Conservation (phyloP, 2,797 vertebrate genomes). For the Girardinus metallicus region DNA sequence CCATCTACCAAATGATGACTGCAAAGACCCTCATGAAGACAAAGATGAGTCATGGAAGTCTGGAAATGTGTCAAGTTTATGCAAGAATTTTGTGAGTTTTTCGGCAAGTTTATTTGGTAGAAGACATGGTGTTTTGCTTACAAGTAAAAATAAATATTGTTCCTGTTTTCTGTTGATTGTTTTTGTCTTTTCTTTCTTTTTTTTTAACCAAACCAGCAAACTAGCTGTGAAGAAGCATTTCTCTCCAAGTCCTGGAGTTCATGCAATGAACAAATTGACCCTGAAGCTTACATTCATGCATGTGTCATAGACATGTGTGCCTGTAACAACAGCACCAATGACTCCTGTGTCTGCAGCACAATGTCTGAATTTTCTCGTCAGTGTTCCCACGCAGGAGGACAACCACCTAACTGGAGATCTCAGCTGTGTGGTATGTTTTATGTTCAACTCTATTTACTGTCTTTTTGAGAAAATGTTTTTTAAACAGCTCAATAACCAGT, state of each 20-base stretch:
- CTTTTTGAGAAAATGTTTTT: not conserved
- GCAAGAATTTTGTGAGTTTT: slow-evolving; percentile 74
- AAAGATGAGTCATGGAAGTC: slow-evolving; percentile 47
- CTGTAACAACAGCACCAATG: slow-evolving; percentile 60
- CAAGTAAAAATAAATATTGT: not conserved
- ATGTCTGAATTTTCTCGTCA: slow-evolving; percentile 92
- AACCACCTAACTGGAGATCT: slow-evolving; percentile 87
- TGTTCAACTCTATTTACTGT: not conserved
- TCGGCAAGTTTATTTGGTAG: not conserved
- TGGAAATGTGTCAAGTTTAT: slow-evolving; percentile 44
- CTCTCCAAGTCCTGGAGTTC: slow-evolving; percentile 77
- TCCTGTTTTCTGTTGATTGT: not conserved
- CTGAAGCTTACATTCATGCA: slow-evolving; percentile 84
- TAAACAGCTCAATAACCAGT: not conserved
- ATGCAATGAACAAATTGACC: slow-evolving; percentile 79
- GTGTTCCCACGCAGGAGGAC: slow-evolving; percentile 91
- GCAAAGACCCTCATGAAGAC: slow-evolving; percentile 86
- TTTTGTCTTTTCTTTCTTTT: not conserved
- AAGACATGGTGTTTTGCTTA: not conserved
- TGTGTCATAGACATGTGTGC: slow-evolving; percentile 88
- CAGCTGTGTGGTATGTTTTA: slow-evolving; percentile 85
- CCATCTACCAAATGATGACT: slow-evolving; percentile 78
- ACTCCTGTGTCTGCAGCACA: slow-evolving; percentile 87
- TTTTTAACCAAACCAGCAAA: slow-evolving; percentile 66
- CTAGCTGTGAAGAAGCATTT: slow-evolving; percentile 78